Base-by-base conservation (phyloP, 2,113 vertebrate species). In the Steatornis caripensis region DNA sequence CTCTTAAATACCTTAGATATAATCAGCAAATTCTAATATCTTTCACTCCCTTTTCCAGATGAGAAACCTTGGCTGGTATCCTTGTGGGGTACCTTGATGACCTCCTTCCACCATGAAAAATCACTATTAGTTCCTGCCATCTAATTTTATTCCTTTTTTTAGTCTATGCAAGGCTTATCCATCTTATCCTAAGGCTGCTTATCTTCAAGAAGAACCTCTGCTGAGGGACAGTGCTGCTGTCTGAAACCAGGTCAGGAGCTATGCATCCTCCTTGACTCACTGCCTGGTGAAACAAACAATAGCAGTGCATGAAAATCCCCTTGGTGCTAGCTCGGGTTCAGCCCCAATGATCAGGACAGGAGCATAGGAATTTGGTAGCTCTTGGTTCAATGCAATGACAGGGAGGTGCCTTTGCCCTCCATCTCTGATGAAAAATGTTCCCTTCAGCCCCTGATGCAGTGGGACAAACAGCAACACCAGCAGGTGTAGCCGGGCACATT, bases 271-370 rank as follows among this genome's bases (percentile, higher is more conserved):
- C 36, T 64, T 79, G n/a, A 24, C 9, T 41, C 2, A 0, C 20
- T 70, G 19, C 20, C 27, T 5, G 2, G 22, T 57, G 43, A 58
- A 77, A 78, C 18, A 87, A 68, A 7, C 19, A 79, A 22, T 15
- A 71, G 20, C 0, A 0, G 16, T 32, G 39, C 51, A 55, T 78
- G 46, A 89, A 89, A 72, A 69, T 37, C 11, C 4, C 12, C 6
- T 61, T 72, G 4, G 16, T 51, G 23, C 21, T 77, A 49, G 32
- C 27, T 58, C 6, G 30, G 4, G 19, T 27, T 82, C 2, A 2
- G 21, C 8, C 15, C 4, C 8, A 18, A 2, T 13, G 74, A n/a
- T 70, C 27, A 84, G 27, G 39, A 69, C n/a, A n/a, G n/a, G n/a
- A n/a, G n/a, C n/a, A n/a, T n/a, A n/a, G n/a, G n/a, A n/a, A n/a